Evolutionary conservation across 1,140 invertebrate genomes (phyloP), one percentile per base, ranked within the genome.

Genomic region (Macrobrachium rosenbergii): DNA sequence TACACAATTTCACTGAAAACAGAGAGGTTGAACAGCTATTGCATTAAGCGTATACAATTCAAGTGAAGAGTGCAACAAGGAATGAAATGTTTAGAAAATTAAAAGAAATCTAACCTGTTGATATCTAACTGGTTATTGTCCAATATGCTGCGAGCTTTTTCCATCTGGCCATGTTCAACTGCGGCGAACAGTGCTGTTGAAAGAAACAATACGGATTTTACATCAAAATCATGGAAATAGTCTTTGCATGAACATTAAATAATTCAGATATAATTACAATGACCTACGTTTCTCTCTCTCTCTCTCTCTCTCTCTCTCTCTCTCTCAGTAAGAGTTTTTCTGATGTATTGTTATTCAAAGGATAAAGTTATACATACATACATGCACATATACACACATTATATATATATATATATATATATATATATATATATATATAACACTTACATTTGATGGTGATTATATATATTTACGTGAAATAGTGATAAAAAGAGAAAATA

Each of bases 111-210:
- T 93, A 93, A 98, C 97, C 97, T 97, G 92, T 98, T 98, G 37
- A 98, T 94, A 92, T 98, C 96, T 6, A 98, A 96, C 91, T 97
- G 96, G 0, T 96, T 97, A 17, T 96, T 96, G 90, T 98, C 96
- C 85, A 98, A 92, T 90, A 99, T 97, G 52, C 95, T 96, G 89
- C 95, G 94, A 0, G 96, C 96, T 91, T 97, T 97, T 89, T 98
- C 97, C 90, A 98, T 91, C 91, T 98, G 96, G 37, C 97, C 97
- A 92, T 98, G 96, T 92, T 99, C 97, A 5, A 98, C 96, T 1
- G 97, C 97, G 17, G 95, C 95, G 92, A 97, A 97, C n/a, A 97
- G 93, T 63, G 96, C 96, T 97, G 91, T 45, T 91, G 91, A 88
- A 83, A 78, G 45, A 82, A 23, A 16, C 21, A 21, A 45, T 43